phyloP scores from a whole-genome alignment of 2,888 invertebrate genomes.

The Dusona sp. region DNA sequence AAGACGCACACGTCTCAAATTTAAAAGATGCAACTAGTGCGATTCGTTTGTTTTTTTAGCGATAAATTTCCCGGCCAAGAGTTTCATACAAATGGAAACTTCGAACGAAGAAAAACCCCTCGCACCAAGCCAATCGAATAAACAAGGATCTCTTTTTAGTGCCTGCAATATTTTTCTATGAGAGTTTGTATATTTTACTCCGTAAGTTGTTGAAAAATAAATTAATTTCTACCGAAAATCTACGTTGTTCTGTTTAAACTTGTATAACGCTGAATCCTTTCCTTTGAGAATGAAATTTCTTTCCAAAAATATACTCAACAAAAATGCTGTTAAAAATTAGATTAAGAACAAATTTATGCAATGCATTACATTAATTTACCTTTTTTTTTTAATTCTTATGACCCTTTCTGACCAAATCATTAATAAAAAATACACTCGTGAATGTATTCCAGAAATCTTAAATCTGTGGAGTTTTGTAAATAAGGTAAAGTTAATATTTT shows the following conservation, averaged over 20 bases:
- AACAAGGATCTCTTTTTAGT: neutral
- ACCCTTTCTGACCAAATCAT: neutral
- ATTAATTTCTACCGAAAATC: neutral
- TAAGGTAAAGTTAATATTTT: too few species aligned
- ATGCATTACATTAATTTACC: neutral
- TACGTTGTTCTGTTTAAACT: too few species aligned
- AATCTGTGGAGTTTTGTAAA: too few species aligned
- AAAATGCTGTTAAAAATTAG: too few species aligned
- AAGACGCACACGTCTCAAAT: slow-evolving; percentile 51
- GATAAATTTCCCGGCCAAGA: slow-evolving; percentile 3
- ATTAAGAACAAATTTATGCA: neutral
- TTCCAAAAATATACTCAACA: too few species aligned
- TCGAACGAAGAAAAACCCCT: neutral
- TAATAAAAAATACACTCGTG: neutral
- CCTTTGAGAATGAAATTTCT: too few species aligned
- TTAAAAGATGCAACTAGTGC: slow-evolving; percentile 66
- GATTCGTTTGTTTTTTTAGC: slow-evolving; percentile 17
- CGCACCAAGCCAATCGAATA: neutral
- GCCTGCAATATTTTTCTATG: neutral
- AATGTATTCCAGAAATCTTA: too few species aligned
- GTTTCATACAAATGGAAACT: slow-evolving; percentile 4
- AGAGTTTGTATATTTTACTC: neutral
- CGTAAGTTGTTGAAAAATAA: neutral
- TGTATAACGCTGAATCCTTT: too few species aligned
- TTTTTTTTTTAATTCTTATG: neutral